A percentile compares a stretch with the other conserved stretches of the same genome.
phyloP scores from a whole-genome alignment of 2,888 invertebrate genomes.

The Dryadula phaetusa region DNA sequence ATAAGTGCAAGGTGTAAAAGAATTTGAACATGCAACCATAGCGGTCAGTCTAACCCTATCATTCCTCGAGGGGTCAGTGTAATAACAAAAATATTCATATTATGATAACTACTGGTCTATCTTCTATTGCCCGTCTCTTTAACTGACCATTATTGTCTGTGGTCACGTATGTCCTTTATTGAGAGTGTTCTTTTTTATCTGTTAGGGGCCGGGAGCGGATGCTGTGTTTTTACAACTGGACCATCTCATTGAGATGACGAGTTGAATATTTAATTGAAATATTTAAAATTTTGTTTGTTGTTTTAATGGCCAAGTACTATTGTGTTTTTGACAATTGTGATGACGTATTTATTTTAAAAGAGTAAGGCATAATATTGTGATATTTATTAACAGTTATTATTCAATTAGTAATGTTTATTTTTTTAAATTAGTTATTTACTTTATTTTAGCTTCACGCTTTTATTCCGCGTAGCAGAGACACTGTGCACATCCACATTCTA shows the following conservation, averaged over 20 bases:
- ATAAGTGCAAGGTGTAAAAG: neutral
- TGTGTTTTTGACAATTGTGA: conserved; percentile 39
- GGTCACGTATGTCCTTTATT: conserved; percentile 73
- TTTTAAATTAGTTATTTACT: neutral
- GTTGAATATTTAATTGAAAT: conserved; percentile 68
- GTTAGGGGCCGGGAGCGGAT: conserved; percentile 55
- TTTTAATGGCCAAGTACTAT: conserved; percentile 26
- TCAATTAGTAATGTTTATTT: neutral
- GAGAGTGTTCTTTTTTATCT: conserved; percentile 27
- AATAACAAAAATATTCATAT: conserved; percentile 12
- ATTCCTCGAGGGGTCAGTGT: neutral
- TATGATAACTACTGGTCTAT: conserved; percentile 5
- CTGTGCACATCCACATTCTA: too few relatives aligned
- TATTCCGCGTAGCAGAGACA: too few relatives aligned
- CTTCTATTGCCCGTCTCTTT: conserved; percentile 37
- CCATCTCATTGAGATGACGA: conserved; percentile 54
- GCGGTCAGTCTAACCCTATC: neutral
- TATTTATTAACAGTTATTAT: neutral
- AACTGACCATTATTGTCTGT: conserved; percentile 64
- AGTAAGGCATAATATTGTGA: conserved; percentile 17
- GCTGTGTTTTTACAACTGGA: conserved; percentile 83
- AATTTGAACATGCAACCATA: neutral
- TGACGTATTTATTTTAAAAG: conserved; percentile 27
- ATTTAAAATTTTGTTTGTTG: conserved; percentile 45
- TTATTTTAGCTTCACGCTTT: neutral